A percentile compares a stretch with the other conserved stretches of the same genome.
Evolutionary conservation across 2,888 invertebrate species (phyloP).

Genomic region (Tuta absoluta): DNA sequence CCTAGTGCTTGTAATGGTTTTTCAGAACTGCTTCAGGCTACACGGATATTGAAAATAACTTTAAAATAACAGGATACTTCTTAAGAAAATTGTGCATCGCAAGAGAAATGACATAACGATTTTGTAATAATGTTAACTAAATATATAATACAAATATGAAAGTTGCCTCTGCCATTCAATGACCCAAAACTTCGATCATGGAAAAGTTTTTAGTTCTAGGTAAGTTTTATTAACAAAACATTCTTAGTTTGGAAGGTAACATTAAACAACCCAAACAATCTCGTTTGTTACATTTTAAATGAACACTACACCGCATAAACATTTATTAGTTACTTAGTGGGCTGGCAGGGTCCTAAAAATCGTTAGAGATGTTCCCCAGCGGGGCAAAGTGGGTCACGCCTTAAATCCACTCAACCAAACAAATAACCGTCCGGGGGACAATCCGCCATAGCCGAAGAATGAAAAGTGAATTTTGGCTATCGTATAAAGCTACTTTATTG

Average conservation of each 20-base stretch:
- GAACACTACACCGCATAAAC: background rate
- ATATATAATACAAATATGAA: too few species aligned
- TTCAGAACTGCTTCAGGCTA: background rate
- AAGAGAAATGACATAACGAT: background rate
- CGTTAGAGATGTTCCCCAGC: slow-evolving; percentile 8
- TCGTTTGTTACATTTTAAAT: background rate
- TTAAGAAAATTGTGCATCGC: background rate
- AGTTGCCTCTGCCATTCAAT: too few species aligned
- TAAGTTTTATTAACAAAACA: too few species aligned
- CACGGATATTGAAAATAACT: slow-evolving; percentile 19
- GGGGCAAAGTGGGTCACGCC: slow-evolving; percentile 8
- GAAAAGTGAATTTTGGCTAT: slow-evolving; percentile 19
- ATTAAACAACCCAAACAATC: background rate
- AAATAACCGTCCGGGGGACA: slow-evolving; percentile 6
- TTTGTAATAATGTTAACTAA: background rate
- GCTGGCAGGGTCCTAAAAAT: slow-evolving; percentile 2
- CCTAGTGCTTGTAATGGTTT: slow-evolving; percentile 7
- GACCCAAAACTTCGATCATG: too few species aligned
- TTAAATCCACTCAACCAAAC: slow-evolving; percentile 9
- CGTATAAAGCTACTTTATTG: slow-evolving; percentile 7
- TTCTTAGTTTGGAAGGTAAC: background rate
- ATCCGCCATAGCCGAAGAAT: background rate
- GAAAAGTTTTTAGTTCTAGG: too few species aligned
- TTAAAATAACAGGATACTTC: slow-evolving; percentile 13
- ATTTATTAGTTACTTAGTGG: slow-evolving; percentile 14